phyloP scores from a whole-genome alignment of 2,797 vertebrate genomes.

The Acridotheres tristis region DNA sequence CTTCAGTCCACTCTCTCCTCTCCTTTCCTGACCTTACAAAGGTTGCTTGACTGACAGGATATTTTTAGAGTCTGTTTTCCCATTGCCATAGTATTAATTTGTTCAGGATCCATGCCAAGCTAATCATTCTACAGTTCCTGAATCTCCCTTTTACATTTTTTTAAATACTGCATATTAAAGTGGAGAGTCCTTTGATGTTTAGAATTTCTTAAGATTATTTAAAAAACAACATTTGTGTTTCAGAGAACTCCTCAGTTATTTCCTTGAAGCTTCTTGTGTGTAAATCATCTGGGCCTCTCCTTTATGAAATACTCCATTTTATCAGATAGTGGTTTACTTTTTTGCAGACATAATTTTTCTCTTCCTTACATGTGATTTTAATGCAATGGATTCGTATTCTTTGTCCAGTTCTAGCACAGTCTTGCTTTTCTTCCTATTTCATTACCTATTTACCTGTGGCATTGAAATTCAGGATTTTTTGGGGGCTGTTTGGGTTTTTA shows the following conservation, averaged over 20 bases:
- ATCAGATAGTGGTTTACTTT: conserved; percentile 16
- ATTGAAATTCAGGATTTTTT: background rate
- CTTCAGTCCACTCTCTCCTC: background rate
- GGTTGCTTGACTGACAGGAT: conserved; percentile 7
- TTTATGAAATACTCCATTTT: conserved; percentile 22
- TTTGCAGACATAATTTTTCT: background rate
- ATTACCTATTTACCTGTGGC: background rate
- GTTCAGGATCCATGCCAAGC: conserved; percentile 12
- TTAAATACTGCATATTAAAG: conserved; percentile 19
- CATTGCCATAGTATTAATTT: conserved; percentile 15
- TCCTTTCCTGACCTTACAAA: conserved; percentile 4
- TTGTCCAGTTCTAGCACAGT: background rate
- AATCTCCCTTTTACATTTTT: conserved; percentile 38
- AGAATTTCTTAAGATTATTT: conserved; percentile 35
- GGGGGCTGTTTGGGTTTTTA: background rate
- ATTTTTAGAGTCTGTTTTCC: conserved; percentile 53
- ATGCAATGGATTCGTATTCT: accelerated
- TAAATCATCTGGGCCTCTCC: conserved; percentile 36
- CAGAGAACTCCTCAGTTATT: conserved; percentile 35
- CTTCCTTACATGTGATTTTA: background rate
- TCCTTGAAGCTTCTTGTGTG: conserved; percentile 56
- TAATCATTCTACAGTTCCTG: conserved; percentile 24
- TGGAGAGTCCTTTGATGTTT: conserved; percentile 32
- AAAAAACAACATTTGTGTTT: conserved; percentile 50
- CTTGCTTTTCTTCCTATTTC: background rate